Evolutionary conservation across 2,113 vertebrate genomes (phyloP).

Genomic region (Rynchops niger): DNA sequence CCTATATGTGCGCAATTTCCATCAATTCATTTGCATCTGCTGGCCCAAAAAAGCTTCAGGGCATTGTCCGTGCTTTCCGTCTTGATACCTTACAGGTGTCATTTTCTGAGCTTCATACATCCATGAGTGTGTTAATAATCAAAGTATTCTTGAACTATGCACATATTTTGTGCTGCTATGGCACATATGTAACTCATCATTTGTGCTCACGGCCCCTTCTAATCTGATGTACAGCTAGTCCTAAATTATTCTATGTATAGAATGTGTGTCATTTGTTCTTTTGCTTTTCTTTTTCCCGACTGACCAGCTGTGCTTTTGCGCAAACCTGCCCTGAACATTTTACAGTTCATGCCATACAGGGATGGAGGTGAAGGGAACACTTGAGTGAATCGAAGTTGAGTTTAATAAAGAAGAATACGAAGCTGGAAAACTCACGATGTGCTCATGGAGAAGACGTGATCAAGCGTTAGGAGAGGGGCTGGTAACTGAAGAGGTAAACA

Average conservation of each 20-base stretch:
- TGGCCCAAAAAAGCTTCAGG: neutral
- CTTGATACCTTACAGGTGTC: neutral
- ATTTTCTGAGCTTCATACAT: neutral
- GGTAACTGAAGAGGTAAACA: neutral
- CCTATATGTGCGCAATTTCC: neutral
- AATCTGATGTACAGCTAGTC: neutral
- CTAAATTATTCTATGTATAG: neutral
- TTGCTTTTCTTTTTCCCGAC: neutral
- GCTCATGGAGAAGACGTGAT: neutral
- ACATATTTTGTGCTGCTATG: neutral
- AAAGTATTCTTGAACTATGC: neutral
- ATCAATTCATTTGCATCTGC: neutral
- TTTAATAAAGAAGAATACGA: neutral
- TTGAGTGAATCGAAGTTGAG: neutral
- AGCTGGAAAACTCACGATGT: neutral
- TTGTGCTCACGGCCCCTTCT: neutral
- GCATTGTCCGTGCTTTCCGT: neutral
- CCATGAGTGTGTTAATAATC: neutral
- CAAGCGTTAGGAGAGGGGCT: neutral
- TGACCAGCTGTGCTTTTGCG: neutral
- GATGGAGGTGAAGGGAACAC: neutral
- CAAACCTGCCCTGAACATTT: neutral
- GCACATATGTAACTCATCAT: neutral
- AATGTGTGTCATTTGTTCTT: neutral
- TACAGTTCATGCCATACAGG: neutral